Evolutionary conservation across 2,113 vertebrate genomes (phyloP).

Genomic region (Pteronura brasiliensis): DNA sequence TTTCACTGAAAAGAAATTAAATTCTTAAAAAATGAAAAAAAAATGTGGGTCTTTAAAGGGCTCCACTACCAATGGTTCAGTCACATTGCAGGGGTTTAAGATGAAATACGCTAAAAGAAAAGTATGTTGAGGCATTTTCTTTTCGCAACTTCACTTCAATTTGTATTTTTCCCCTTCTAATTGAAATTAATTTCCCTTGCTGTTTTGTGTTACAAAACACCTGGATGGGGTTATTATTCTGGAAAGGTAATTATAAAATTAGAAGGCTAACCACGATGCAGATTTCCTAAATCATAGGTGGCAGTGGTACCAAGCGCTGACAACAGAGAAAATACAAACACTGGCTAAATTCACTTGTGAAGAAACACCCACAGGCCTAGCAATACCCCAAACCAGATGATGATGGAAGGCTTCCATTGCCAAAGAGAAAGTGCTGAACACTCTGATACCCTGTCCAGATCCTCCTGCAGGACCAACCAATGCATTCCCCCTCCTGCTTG

Average conservation of each 20-base stretch:
- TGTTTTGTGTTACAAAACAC: conserved; percentile 84
- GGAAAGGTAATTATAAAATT: conserved; percentile 84
- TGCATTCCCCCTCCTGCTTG: too few species aligned
- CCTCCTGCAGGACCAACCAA: background rate
- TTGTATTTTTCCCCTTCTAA: conserved; percentile 79
- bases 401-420: background rate
- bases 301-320: conserved; percentile 60
- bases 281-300: conserved; percentile 80
- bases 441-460: background rate
- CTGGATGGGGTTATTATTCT: conserved; percentile 82
- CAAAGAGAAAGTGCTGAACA: background rate
- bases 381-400: background rate
- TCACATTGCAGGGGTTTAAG: conserved; percentile 72
- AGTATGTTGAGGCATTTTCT: background rate
- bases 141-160: conserved; percentile 60
- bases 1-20: too few species aligned
- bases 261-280: conserved; percentile 76
- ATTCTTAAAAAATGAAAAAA: background rate
- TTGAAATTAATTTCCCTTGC: conserved; percentile 84
- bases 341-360: conserved; percentile 48
- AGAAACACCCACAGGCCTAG: conserved; percentile 42
- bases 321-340: conserved; percentile 56
- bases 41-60: conserved; percentile 75
- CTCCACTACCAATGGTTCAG: conserved; percentile 55
- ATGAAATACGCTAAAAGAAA: conserved; percentile 75